These are phyloP conservation scores for Halictus rubicundus DNA, from an alignment of 1,140 invertebrate species.

Conservation along the genomic window DNA sequence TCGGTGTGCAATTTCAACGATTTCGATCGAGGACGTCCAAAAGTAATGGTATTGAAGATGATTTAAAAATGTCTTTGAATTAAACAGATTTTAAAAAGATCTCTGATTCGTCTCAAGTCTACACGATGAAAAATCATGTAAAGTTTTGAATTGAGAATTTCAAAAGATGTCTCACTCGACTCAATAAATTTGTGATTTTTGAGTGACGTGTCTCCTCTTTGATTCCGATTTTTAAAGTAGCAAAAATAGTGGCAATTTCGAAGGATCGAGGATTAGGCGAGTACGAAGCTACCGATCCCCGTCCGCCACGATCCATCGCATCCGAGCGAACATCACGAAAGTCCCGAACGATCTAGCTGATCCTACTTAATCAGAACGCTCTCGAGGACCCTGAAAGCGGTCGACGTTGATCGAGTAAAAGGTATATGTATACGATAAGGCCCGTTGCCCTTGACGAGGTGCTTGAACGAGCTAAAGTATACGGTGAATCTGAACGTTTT, in stretches of 20 bases:
- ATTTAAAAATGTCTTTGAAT: no score
- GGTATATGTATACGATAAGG: constrained; percentile 16
- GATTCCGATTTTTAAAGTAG: no score
- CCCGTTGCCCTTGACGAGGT: constrained; percentile 39
- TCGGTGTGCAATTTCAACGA: no score
- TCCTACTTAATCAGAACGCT: background rate
- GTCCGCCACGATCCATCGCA: constrained; percentile 1
- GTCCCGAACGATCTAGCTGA: background rate
- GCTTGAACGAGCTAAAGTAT: constrained; percentile 27
- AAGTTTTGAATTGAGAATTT: background rate
- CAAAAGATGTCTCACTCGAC: background rate
- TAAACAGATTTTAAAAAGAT: no score
- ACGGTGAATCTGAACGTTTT: constrained; percentile 19
- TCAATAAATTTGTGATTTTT: background rate
- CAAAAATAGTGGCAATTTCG: no score
- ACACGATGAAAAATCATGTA: no score
- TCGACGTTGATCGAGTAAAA: constrained; percentile 18
- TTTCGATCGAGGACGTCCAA: no score
- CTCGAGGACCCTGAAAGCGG: background rate
- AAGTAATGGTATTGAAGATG: no score
- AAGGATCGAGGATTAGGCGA: no score
- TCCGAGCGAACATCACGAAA: constrained; percentile 17
- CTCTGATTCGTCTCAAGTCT: no score
- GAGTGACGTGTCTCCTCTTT: no score
- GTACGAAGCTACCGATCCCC: background rate